A percentile compares a stretch with the other conserved stretches of the same genome.
These are phyloP conservation scores for Atrichornis clamosus DNA, from an alignment of 2,113 vertebrate genomes.

Conservation along the genomic window DNA sequence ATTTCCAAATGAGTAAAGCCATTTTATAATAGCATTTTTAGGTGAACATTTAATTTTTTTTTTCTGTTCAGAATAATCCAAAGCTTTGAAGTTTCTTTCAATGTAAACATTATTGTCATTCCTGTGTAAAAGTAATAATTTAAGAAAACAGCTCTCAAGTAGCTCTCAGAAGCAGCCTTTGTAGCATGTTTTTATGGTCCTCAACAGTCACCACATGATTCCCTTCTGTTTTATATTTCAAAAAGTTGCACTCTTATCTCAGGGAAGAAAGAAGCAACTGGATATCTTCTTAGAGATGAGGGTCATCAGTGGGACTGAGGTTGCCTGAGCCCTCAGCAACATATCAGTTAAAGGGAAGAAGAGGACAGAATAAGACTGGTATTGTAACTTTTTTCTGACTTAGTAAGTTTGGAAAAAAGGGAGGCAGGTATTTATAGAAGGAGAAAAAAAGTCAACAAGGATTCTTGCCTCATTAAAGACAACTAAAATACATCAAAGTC, in stretches of 20 bases:
- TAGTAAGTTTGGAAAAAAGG: neutral
- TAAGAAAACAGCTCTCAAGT: neutral
- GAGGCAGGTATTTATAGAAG: neutral
- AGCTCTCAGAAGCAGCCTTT: neutral
- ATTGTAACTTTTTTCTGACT: neutral
- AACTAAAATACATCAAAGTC: neutral
- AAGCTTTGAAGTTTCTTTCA: neutral
- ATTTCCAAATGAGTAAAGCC: neutral
- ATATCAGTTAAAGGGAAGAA: neutral
- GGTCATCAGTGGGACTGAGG: neutral
- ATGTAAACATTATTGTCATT: neutral
- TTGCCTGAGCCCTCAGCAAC: neutral
- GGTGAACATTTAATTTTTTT: neutral
- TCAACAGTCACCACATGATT: neutral
- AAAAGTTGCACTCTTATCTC: neutral
- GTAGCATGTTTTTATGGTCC: neutral
- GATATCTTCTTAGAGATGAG: neutral
- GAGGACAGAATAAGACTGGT: neutral
- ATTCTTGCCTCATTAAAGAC: neutral
- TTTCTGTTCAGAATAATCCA: neutral
- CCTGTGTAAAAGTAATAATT: neutral
- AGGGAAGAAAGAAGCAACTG: neutral
- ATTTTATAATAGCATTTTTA: neutral
- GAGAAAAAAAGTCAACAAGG: neutral
- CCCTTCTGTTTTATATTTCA: neutral